Evolutionary conservation across 2,888 invertebrate species (phyloP), one percentile per base, ranked within the genome.

Genomic region (Lasioglossum villosulum): DNA sequence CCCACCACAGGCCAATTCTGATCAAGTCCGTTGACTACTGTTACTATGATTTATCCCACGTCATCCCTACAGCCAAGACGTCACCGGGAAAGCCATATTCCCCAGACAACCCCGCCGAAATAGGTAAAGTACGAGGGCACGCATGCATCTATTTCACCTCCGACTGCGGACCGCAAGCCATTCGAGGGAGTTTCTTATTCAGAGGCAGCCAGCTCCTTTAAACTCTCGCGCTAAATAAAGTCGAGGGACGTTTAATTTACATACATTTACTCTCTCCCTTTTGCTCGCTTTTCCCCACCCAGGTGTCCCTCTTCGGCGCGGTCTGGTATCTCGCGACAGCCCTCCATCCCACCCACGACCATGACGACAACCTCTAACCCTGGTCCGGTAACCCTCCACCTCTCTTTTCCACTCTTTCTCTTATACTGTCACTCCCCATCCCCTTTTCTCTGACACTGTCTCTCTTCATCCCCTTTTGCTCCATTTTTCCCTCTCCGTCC

Each of bases 191-290:
- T 80, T 85, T 90, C 87, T 90, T 88, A 90, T 89, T 90, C 89
- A 80, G 45, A 76, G 75, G 86, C n/a, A 78, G 89, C 85, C 77
- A 81, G 83, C 84, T 88, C 76, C 78, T 88, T 92, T 89, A 91
- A 91, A 91, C 86, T 91, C 90, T 88, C 87, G 88, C 87, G 86
- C 91, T 93, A 92, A 91, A 92, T 92, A 93, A 92, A 91, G 90
- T 92, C 92, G 89, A 83, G 87, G 88, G 88, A 92, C 90, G 87
- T 93, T 92, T 90, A 91, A 93, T 93, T 93, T 92, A 86, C 93
- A 93, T 92, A 92, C 86, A 89, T 91, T 90, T 91, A 89, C 90
- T 83, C 83, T 72, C 75, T 42, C 45, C 75, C 30, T 77, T 30
- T 59, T 27, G 59, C 59, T 68, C 72, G 27, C 48, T 82, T 73